phyloP scores from a whole-genome alignment of 1,140 invertebrate species.

The Sipha flava region DNA sequence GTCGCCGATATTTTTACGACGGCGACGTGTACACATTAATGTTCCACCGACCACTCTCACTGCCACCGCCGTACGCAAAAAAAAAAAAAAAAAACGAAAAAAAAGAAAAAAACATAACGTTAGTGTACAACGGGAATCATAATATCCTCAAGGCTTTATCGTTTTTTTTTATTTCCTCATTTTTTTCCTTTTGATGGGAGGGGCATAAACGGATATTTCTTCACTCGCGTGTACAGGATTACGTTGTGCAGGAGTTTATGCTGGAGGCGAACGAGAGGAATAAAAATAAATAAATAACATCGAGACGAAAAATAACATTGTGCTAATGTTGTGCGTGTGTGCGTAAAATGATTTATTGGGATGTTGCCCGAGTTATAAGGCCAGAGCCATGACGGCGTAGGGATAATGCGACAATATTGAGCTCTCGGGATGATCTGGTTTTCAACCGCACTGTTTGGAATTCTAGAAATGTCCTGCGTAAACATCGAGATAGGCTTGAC shows the following conservation, averaged over 20 bases:
- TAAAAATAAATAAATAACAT: neutral
- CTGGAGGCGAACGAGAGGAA: neutral
- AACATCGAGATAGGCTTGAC: neutral
- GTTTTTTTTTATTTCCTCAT: neutral
- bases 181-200: neutral
- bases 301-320: conserved; percentile 7
- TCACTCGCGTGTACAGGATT: neutral
- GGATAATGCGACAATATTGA: neutral
- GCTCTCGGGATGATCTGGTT: neutral
- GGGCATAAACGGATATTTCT: too few relatives aligned
- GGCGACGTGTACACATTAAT: too few relatives aligned
- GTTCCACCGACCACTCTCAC: too few relatives aligned
- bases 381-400: too few relatives aligned
- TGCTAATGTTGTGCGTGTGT: neutral
- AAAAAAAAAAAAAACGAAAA: too few relatives aligned
- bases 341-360: conserved; percentile 1
- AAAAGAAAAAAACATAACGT: too few relatives aligned
- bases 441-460: neutral
- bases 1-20: too few relatives aligned
- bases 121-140: neutral
- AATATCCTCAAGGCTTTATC: neutral
- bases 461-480: neutral
- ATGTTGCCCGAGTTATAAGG: neutral
- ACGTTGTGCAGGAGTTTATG: neutral
- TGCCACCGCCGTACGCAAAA: too few relatives aligned